These are phyloP conservation scores for Xiphorhynchus erythropygius DNA, from an alignment of 2,797 vertebrate species.

Conservation along the genomic window DNA sequence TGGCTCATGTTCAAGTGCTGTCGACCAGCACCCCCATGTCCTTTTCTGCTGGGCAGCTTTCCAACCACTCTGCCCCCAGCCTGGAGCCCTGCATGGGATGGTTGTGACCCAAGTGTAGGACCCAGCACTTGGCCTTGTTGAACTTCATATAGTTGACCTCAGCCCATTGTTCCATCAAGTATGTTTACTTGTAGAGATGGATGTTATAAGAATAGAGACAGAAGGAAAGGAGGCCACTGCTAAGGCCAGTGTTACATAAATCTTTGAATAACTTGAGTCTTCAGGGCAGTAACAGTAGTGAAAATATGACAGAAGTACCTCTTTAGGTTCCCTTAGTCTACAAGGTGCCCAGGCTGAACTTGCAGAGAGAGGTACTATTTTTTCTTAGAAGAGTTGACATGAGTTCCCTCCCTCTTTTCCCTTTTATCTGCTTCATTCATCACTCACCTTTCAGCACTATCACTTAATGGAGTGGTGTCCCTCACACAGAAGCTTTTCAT, in stretches of 20 bases:
- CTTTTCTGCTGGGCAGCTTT: accelerated
- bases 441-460: background rate
- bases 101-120: background rate
- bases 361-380: background rate
- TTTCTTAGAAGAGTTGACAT: background rate
- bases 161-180: accelerated
- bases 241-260: background rate
- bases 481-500: background rate
- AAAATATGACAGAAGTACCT: background rate
- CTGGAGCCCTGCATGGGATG: accelerated
- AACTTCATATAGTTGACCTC: background rate
- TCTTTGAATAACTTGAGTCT: background rate
- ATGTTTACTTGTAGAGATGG: background rate
- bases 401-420: background rate
- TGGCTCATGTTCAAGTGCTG: background rate
- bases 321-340: background rate
- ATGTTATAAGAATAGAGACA: background rate
- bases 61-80: background rate
- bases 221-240: background rate
- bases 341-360: background rate
- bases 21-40: too few relatives aligned
- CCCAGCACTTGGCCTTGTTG: background rate
- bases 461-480: background rate
- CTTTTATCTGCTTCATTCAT: background rate
- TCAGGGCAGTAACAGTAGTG: background rate